These are phyloP conservation scores for Brachirus orientalis DNA, from an alignment of 2,113 vertebrate genomes.

Conservation along the genomic window DNA sequence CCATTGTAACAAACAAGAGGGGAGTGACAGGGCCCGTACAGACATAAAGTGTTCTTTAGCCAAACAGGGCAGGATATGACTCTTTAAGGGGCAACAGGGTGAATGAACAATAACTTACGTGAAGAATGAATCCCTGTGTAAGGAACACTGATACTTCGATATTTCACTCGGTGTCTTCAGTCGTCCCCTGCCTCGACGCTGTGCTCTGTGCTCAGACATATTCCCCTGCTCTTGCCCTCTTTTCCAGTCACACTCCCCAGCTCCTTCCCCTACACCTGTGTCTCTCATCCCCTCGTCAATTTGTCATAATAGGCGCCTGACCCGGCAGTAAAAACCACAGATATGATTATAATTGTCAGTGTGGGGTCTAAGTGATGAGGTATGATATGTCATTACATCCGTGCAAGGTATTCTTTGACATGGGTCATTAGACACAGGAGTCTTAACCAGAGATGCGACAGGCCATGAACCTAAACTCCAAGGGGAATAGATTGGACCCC, in stretches of 20 bases:
- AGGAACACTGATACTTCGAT: constrained; percentile 67
- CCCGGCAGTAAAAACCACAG: constrained; percentile 47
- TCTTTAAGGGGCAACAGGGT: constrained; percentile 79
- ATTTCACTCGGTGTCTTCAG: constrained; percentile 61
- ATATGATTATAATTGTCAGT: constrained; percentile 74
- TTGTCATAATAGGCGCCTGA: constrained; percentile 53
- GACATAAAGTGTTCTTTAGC: constrained; percentile 83
- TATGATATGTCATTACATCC: constrained; percentile 71
- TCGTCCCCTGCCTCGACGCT: constrained; percentile 25
- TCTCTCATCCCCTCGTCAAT: constrained; percentile 59
- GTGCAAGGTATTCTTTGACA: constrained; percentile 65
- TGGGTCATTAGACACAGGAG: constrained; percentile 75
- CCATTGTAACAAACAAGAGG: constrained; percentile 82
- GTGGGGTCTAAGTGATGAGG: constrained; percentile 65
- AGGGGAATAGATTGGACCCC: constrained; percentile 69
- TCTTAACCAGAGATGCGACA: constrained; percentile 56
- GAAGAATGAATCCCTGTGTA: constrained; percentile 78
- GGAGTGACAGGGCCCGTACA: constrained; percentile 80
- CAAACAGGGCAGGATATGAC: constrained; percentile 86
- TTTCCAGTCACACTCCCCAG: constrained; percentile 16
- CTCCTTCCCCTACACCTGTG: constrained; percentile 10
- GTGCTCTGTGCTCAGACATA: constrained; percentile 28
- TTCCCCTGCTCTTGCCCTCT: constrained; percentile 26
- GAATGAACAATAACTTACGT: constrained; percentile 79
- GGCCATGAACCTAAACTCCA: constrained; percentile 69